A percentile compares a stretch with the other conserved stretches of the same genome.
These are phyloP conservation scores for Hemibates koningsi DNA, from an alignment of 2,113 vertebrate species.

Conservation along the genomic window DNA sequence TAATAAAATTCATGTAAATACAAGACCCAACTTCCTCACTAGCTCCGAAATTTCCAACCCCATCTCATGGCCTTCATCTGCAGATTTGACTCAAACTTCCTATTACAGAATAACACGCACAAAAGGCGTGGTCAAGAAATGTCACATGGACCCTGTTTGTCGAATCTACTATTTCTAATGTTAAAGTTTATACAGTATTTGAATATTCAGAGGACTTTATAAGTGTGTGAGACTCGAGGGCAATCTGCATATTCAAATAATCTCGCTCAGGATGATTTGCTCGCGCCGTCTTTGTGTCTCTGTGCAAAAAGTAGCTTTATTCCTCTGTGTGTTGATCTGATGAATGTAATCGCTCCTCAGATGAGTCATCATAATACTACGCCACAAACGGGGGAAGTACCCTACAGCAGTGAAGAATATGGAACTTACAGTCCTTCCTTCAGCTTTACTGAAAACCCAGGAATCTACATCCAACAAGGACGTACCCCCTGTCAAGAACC, in stretches of 20 bases:
- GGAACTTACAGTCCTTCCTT: conserved; percentile 52
- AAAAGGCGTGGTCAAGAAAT: neutral
- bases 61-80: neutral
- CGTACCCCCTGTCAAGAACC: neutral
- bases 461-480: conserved; percentile 20
- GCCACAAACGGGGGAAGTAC: conserved; percentile 46
- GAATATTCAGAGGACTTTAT: neutral
- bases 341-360: conserved; percentile 32
- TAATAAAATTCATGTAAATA: neutral
- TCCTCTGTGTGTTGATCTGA: neutral
- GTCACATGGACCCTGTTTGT: neutral
- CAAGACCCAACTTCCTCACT: neutral
- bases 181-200: neutral
- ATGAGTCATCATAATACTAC: conserved; percentile 42
- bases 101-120: neutral
- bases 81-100: neutral
- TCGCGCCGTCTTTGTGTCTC: neutral
- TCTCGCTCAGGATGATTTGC: neutral
- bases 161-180: neutral
- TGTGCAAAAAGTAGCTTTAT: neutral
- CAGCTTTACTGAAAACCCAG: conserved; percentile 34
- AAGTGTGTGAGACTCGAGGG: neutral
- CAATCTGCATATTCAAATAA: neutral
- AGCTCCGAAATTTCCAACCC: neutral
- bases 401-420: conserved; percentile 49